Evolutionary conservation across 2,797 vertebrate genomes (phyloP), one percentile per base, ranked within the genome.

Genomic region (Hypotaenidia philippensis): DNA sequence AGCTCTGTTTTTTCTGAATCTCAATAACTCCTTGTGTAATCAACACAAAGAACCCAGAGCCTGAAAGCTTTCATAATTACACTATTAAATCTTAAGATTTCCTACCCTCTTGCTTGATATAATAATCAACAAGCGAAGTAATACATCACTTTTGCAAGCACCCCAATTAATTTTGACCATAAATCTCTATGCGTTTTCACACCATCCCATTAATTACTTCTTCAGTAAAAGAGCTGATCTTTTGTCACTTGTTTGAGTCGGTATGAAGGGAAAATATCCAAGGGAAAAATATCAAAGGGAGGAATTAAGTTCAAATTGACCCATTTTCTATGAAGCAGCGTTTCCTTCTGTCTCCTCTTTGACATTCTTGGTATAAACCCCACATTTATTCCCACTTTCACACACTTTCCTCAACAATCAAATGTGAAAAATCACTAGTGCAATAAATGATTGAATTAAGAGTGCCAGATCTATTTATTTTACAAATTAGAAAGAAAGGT

Each of bases 91-190:
- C 87, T 94, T 91, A 63, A 78, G 83, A 82, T 91, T 91, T 94
- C 65, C 34, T 84, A 59, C 47, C 79, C 56, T 19, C 44, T 81
- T 94, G 55, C 45, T 80, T 83, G 66, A 92, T 82, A 29, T 23
- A 91, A 64, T 96, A 72, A 90, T 94, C 92, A 97, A 94, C 87
- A 96, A 94, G 87, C 29, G 1, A 60, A 87, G 59, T 59, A 77
- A 89, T 85, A 59, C 60, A 91, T 85, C 89, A 86, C 61, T 72
- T 89, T 16, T 69, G 50, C 55, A 93, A 80, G 88, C 81, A 89
- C 64, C 75, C 83, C 66, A 89, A 91, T 96, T 97, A 95, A 95
- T 96, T 94, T 50, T 80, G 53, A 78, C 57, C 92, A 68, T 96
- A 96, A 95, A 96, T 94, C 94, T 94, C 55, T 40, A 22, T 53